Evolutionary conservation across 2,797 vertebrate species (phyloP).

Genomic region (Pterois miles): DNA sequence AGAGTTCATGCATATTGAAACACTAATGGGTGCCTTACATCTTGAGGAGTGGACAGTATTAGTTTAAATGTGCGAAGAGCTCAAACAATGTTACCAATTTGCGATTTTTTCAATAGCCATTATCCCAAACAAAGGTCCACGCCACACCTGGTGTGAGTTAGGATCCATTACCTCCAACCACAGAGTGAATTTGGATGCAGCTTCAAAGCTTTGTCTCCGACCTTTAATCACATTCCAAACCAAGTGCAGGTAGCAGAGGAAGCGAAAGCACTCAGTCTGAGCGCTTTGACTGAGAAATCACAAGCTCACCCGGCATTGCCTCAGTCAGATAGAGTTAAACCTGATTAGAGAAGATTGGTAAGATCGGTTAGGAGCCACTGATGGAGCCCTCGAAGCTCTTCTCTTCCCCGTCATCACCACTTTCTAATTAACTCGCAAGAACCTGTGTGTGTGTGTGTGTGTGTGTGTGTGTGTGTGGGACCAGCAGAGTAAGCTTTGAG

Average conservation of each 20-base stretch:
- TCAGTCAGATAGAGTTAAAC: constrained; percentile 55
- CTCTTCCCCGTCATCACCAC: constrained; percentile 27
- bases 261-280: constrained; percentile 58
- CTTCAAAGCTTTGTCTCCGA: constrained; percentile 56
- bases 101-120: constrained; percentile 18
- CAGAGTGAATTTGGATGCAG: constrained; percentile 31
- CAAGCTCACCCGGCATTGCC: constrained; percentile 11
- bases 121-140: neutral
- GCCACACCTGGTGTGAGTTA: constrained; percentile 22
- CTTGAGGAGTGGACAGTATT: neutral
- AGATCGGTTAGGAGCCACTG: constrained; percentile 49
- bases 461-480: neutral
- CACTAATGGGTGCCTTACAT: neutral
- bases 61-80: neutral
- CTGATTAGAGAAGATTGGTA: constrained; percentile 64
- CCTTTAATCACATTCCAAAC: constrained; percentile 70
- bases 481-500: neutral
- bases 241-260: constrained; percentile 57
- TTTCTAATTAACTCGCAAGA: constrained; percentile 51
- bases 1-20: neutral
- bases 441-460: neutral
- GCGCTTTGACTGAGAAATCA: constrained; percentile 48
- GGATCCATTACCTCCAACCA: constrained; percentile 18
- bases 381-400: constrained; percentile 31
- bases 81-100: constrained; percentile 4